These are phyloP conservation scores for Pantherophis vulpinus DNA, from an alignment of 2,797 vertebrate genomes.

Conservation along the genomic window DNA sequence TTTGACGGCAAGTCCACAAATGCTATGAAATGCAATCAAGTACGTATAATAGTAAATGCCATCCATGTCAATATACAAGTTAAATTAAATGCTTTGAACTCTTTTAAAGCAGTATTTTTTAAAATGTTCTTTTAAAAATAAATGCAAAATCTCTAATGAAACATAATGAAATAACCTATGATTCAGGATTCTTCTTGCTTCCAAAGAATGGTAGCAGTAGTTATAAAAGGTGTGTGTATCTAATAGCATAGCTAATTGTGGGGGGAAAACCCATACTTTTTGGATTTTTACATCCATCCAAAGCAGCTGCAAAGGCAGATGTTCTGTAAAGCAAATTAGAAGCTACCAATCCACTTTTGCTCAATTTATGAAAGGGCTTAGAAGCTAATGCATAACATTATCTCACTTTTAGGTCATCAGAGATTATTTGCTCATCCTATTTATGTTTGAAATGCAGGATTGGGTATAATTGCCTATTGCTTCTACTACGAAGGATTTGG, in stretches of 20 bases:
- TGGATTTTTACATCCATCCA: not conserved
- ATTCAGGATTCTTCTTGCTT: slow-evolving; percentile 31
- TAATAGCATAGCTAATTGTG: slow-evolving; percentile 47
- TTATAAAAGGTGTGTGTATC: slow-evolving; percentile 41
- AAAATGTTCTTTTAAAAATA: slow-evolving; percentile 48
- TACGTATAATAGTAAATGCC: not conserved
- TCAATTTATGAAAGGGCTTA: slow-evolving; percentile 27
- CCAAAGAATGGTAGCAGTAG: slow-evolving; percentile 13
- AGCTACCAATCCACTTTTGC: slow-evolving; percentile 45
- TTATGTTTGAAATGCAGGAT: not conserved
- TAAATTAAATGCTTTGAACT: not conserved
- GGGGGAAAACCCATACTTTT: slow-evolving; percentile 26
- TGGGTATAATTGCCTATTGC: not conserved
- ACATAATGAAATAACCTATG: slow-evolving; percentile 36
- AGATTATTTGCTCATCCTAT: not conserved
- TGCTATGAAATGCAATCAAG: not conserved
- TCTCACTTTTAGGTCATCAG: not conserved
- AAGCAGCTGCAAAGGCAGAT: slow-evolving; percentile 35
- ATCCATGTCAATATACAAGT: not conserved
- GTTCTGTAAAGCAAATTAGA: slow-evolving; percentile 46
- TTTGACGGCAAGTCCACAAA: not conserved
- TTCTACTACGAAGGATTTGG: not conserved
- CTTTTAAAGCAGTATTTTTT: slow-evolving; percentile 7
- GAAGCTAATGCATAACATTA: slow-evolving; percentile 32
- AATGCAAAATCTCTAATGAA: slow-evolving; percentile 31